A percentile compares a stretch with the other conserved stretches of the same genome.
Conservation (phyloP, 2,113 vertebrate genomes). For the Gorsachius goisagi region DNA sequence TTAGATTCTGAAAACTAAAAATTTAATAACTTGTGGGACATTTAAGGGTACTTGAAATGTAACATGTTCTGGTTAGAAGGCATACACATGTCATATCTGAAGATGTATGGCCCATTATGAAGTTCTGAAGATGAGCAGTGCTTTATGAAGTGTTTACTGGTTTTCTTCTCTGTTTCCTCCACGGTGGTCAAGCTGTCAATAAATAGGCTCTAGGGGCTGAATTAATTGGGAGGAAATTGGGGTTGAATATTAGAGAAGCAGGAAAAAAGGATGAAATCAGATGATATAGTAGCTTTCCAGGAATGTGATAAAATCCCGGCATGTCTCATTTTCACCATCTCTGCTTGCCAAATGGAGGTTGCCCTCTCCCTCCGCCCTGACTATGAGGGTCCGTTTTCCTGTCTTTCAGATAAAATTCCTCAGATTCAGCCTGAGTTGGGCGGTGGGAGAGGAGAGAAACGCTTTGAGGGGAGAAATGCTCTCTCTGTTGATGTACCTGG, state of each 20-base stretch:
- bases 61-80: background rate
- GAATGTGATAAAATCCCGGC: background rate
- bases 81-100: fast-evolving
- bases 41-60: background rate
- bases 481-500: background rate
- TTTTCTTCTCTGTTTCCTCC: background rate
- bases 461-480: background rate
- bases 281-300: background rate
- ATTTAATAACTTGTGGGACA: background rate
- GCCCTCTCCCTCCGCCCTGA: background rate
- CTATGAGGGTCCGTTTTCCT: background rate
- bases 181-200: background rate
- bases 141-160: background rate
- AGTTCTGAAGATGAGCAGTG: background rate
- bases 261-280: background rate
- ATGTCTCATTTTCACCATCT: background rate
- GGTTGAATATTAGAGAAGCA: background rate
- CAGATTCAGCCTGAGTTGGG: background rate
- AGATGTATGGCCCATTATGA: background rate
- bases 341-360: background rate
- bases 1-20: constrained; percentile 10
- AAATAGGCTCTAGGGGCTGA: background rate
- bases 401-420: background rate
- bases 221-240: background rate
- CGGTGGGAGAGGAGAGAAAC: background rate